Evolutionary conservation across 2,888 invertebrate species (phyloP), one percentile per base, ranked within the genome.

Genomic region (Azorinus chamasolen): DNA sequence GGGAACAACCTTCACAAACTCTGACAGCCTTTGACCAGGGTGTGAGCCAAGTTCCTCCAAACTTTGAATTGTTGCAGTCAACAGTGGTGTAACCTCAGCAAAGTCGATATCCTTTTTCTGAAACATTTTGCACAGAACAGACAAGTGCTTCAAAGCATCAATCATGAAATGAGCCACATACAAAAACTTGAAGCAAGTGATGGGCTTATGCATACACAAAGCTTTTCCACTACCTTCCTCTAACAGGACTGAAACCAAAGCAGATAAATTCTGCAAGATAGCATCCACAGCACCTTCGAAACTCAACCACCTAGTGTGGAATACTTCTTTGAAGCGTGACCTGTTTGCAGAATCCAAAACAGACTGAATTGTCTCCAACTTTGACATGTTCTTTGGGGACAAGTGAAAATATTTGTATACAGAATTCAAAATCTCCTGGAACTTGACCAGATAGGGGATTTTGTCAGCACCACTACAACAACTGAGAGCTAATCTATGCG

Each of bases 341-440:
- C 32, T 45, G 25, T 41, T 51, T 53, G 43, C 45, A 32, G 14
- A 22, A 12, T 64, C 32, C 8, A 46, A 25, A 24, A 70, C 32
- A n/a, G 53, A 43, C 62, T 74, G 66, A 22, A 74, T 50, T 1
- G 43, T 32, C 55, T 66, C 55, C 18, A 74, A 46, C 43, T n/a
- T 62, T 14, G 74, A 46, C 48, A 73, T 74, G 37, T 77, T 73
- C 64, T 71, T 79, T 0, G 73, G 74, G 12, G 77, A 79, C 12
- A 46, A 41, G 5, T 63, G 45, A 65, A 79, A 82, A 48, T 64
- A 77, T 24, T 73, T 77, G 39, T 66, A 83, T 2, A 75, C 59
- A n/a, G 57, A 69, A 37, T 69, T 75, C 3, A 70, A 50, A 25
- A 70, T 64, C n/a, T 70, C 75, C 48, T 75, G 75, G 41, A 70